Conservation (phyloP, 2,797 vertebrate genomes). For the Coregonus suidteri region DNA sequence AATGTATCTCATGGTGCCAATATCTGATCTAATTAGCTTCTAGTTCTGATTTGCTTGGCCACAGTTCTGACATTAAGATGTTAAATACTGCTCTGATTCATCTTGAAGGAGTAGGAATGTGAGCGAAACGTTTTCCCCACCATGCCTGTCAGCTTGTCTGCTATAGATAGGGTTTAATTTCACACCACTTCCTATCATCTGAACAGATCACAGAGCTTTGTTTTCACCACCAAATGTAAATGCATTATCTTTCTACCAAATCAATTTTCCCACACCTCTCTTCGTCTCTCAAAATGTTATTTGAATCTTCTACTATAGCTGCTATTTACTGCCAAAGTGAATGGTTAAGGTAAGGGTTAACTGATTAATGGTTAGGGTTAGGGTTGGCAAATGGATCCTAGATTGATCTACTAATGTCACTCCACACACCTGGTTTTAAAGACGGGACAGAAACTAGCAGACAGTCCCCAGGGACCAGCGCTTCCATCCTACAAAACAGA, state of each 20-base stretch:
- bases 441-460: neutral
- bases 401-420: neutral
- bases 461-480: neutral
- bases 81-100: conserved; percentile 34
- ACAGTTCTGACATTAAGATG: conserved; percentile 21
- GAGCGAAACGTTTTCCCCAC: conserved; percentile 14
- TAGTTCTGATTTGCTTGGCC: conserved; percentile 36
- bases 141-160: conserved; percentile 38
- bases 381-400: neutral
- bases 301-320: neutral
- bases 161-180: conserved; percentile 56
- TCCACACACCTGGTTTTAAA: neutral
- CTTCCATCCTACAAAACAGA: neutral
- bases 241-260: conserved; percentile 15
- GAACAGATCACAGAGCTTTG: conserved; percentile 39
- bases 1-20: neutral
- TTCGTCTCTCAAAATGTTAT: neutral
- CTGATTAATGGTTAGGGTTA: neutral
- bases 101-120: conserved; percentile 33
- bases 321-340: neutral
- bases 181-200: conserved; percentile 48
- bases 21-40: conserved; percentile 42
- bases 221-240: conserved; percentile 58
- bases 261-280: neutral
- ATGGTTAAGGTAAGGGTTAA: neutral